A percentile compares a stretch with the other conserved stretches of the same genome.
Evolutionary conservation across 2,113 vertebrate species (phyloP).

Genomic region (Rhinogobius similis): DNA sequence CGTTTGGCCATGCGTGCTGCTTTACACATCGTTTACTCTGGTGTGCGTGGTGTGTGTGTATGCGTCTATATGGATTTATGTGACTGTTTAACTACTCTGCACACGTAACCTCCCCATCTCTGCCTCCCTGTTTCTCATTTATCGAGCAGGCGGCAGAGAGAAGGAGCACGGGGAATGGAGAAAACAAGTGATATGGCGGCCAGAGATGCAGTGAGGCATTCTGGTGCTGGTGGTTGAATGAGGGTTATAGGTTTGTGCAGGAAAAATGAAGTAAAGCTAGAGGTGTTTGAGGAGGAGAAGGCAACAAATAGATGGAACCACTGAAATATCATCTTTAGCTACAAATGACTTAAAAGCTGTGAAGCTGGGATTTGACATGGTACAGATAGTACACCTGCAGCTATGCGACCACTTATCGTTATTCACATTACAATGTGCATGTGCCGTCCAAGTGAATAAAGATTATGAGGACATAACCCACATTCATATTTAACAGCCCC

Average conservation of each 20-base stretch:
- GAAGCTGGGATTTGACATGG: constrained; percentile 63
- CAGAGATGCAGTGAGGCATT: constrained; percentile 6
- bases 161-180: constrained; percentile 59
- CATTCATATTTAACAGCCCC: constrained; percentile 72
- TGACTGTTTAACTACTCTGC: constrained; percentile 77
- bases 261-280: constrained; percentile 62
- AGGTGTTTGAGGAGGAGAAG: constrained; percentile 61
- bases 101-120: constrained; percentile 80
- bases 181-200: constrained; percentile 66
- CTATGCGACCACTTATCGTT: constrained; percentile 33
- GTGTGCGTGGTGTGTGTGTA: constrained; percentile 17
- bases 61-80: constrained; percentile 39
- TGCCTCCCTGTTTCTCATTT: constrained; percentile 80
- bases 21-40: constrained; percentile 35
- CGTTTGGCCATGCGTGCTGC: constrained; percentile 22
- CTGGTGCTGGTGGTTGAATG: constrained; percentile 9
- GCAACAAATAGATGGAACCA: constrained; percentile 81
- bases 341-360: constrained; percentile 80
- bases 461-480: constrained; percentile 54
- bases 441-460: constrained; percentile 42
- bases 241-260: constrained; percentile 43
- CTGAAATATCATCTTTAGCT: constrained; percentile 83
- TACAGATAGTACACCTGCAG: constrained; percentile 52
- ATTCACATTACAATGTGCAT: constrained; percentile 24
- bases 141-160: constrained; percentile 64